These are phyloP conservation scores for Melikaiella ostensackeni DNA, from an alignment of 2,888 invertebrate species.

Conservation along the genomic window DNA sequence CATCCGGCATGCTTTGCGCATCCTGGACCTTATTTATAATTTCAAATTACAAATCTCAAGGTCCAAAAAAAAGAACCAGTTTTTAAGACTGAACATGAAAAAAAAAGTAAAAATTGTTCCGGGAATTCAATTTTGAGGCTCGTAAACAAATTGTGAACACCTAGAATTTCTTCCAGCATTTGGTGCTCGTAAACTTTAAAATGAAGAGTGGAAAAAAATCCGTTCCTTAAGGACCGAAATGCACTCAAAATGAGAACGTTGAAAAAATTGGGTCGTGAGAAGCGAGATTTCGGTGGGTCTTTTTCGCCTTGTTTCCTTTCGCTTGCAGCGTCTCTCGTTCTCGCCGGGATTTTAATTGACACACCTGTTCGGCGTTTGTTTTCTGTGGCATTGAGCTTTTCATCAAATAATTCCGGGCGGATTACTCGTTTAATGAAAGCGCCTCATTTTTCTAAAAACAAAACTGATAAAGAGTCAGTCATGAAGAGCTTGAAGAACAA, in stretches of 20 bases:
- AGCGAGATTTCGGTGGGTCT: slow-evolving; percentile 33
- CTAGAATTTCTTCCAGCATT: neutral
- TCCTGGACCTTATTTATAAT: slow-evolving; percentile 33
- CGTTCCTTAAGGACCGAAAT: slow-evolving; percentile 5
- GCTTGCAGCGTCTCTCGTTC: slow-evolving; percentile 3
- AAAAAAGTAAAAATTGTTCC: neutral
- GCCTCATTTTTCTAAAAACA: no score
- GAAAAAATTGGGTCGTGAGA: slow-evolving; percentile 44
- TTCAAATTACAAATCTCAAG: slow-evolving; percentile 17
- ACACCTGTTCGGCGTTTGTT: neutral
- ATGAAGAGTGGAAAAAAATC: neutral
- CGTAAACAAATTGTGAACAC: neutral
- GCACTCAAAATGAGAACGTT: slow-evolving; percentile 11
- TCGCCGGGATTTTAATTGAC: slow-evolving; percentile 7
- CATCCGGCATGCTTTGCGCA: slow-evolving; percentile 38
- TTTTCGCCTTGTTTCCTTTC: slow-evolving; percentile 46
- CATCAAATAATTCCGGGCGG: neutral
- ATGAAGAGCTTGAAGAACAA: neutral
- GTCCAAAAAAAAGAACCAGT: neutral
- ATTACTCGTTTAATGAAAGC: neutral
- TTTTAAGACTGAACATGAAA: neutral
- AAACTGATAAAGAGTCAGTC: no score
- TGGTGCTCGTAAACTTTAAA: neutral
- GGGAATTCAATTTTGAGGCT: neutral
- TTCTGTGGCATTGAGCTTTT: neutral